Evolutionary conservation across 2,113 vertebrate genomes (phyloP).

Genomic region (Cyanoderma ruficeps): DNA sequence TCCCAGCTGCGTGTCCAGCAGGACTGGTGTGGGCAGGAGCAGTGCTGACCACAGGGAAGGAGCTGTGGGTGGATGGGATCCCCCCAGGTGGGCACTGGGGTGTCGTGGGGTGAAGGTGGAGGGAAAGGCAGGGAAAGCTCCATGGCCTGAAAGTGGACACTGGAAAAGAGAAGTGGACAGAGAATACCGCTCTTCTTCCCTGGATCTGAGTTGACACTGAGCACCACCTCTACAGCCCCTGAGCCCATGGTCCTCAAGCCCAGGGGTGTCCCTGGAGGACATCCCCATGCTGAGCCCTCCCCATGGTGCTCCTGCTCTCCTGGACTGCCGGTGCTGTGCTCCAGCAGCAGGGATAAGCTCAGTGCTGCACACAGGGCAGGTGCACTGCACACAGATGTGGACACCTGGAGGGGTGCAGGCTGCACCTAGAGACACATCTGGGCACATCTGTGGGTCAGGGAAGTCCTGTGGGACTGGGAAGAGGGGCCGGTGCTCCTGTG

Average conservation of each 20-base stretch:
- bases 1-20: background rate
- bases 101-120: accelerated
- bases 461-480: background rate
- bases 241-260: background rate
- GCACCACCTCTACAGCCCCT: background rate
- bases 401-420: background rate
- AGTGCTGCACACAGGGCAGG: background rate
- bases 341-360: background rate
- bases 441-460: background rate
- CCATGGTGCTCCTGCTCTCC: background rate
- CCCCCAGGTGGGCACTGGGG: background rate
- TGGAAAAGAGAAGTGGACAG: background rate
- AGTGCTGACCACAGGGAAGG: accelerated
- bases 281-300: accelerated
- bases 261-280: background rate
- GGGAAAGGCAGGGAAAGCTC: background rate
- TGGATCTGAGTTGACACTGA: background rate
- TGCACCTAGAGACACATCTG: background rate
- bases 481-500: background rate
- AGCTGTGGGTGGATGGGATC: background rate
- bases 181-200: background rate
- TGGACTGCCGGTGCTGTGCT: background rate
- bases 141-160: accelerated
- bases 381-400: background rate
- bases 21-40: background rate